Percentiles rank a stretch among this genome's conserved stretches.
Conservation (phyloP, 2,888 invertebrate species). For the Melanargia galathea region DNA sequence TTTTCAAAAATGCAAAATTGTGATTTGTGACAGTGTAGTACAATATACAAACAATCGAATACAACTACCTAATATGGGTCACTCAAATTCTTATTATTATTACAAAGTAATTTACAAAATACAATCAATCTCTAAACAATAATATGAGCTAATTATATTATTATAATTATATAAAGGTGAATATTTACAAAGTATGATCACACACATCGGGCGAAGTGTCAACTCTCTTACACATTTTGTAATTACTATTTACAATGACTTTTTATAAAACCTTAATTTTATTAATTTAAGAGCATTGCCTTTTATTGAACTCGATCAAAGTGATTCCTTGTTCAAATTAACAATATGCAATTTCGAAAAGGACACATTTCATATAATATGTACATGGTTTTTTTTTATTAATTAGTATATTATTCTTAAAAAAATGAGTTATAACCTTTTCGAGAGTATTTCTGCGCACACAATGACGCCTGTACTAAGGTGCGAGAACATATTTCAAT, state of each 20-base stretch:
- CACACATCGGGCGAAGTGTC: constrained; percentile 66
- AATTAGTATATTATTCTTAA: too few relatives aligned
- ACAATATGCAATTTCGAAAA: too few relatives aligned
- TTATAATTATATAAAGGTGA: constrained; percentile 56
- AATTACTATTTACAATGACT: constrained; percentile 79
- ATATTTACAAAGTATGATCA: constrained; percentile 78
- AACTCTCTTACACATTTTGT: constrained; percentile 70
- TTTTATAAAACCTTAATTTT: constrained; percentile 67
- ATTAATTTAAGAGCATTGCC: constrained; percentile 73
- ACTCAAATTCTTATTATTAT: constrained; percentile 67
- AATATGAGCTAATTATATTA: constrained; percentile 66
- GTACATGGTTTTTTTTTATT: too few relatives aligned
- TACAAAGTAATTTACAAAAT: constrained; percentile 75
- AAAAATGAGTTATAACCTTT: too few relatives aligned
- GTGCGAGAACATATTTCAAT: too few relatives aligned
- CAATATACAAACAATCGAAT: constrained; percentile 69
- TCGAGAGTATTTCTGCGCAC: too few relatives aligned
- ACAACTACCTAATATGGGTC: constrained; percentile 72
- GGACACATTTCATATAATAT: too few relatives aligned
- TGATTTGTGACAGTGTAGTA: constrained; percentile 80
- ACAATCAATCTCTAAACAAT: constrained; percentile 74
- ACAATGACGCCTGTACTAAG: too few relatives aligned
- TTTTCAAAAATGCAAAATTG: constrained; percentile 68
- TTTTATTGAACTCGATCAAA: constrained; percentile 77
- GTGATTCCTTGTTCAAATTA: constrained; percentile 67